Base-by-base conservation (phyloP, 2,888 invertebrate species). In the Ophion ellenae region DNA sequence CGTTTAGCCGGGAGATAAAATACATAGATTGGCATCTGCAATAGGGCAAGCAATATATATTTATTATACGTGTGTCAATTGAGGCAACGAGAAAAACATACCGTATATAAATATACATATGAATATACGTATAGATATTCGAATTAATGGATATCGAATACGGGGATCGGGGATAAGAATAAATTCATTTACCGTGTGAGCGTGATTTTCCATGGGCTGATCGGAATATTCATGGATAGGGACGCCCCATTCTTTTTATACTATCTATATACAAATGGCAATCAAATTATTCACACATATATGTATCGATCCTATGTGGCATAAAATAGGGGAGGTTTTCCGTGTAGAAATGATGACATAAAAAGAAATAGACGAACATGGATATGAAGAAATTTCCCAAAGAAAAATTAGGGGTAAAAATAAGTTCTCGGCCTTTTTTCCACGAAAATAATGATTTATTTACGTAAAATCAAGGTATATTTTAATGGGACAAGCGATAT, bases 161-260 rank as follows among this genome's bases (percentile, higher is more conserved):
- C 20, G n/a, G 24, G 75, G 63, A 59, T 14, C 45, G 32, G 53
- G 47, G 76, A 83, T 83, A 86, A 78, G 74, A 86, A 83, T 86
- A 86, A 86, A 83, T 86, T 83, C 74, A 86, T 84, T 86, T 64
- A 45, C 59, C n/a, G 53, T 17, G 53, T 5, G 75, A 66, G 61
- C 80, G 61, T 84, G 86, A 86, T 86, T 86, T 86, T 84, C 84
- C 83, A 86, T 75, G 83, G 83, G 83, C 59, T 47, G 24, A 45
- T 70, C 64, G 59, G 74, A 86, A 86, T 86, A 83, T 86, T 83
- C 81, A 86, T 86, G 85, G 24, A 61, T 76, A 71, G 45, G 69
- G 61, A 59, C 40, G 45, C 63, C 7, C 17, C 2, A 32, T 57
- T 28, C 61, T 47, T 9, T 63, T 59, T 40, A 17, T 63, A 45